Evolutionary conservation across 2,888 invertebrate species (phyloP).

Genomic region (Teleogryllus oceanicus): DNA sequence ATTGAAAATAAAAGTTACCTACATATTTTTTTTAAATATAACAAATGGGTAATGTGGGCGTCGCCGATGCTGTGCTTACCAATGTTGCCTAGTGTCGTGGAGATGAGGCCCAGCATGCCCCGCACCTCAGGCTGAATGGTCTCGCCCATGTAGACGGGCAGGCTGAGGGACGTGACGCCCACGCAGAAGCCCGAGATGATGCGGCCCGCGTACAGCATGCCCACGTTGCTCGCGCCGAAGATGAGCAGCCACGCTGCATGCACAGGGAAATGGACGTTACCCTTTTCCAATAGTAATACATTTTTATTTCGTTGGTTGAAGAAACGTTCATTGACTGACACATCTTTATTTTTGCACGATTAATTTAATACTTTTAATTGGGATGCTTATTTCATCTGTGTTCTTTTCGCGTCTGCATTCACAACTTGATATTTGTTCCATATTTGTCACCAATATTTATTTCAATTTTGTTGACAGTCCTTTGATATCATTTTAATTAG

Average conservation of each 20-base stretch:
- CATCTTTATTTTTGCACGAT: too few relatives aligned
- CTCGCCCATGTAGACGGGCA: slow-evolving; percentile 92
- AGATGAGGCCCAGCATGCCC: slow-evolving; percentile 80
- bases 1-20: too few relatives aligned
- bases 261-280: too few relatives aligned
- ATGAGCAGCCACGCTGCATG: slow-evolving; percentile 74
- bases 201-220: slow-evolving; percentile 76
- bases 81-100: slow-evolving; percentile 71
- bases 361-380: too few relatives aligned
- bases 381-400: too few relatives aligned
- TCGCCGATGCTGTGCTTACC: neutral
- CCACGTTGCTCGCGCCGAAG: slow-evolving; percentile 66
- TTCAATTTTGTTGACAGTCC: neutral
- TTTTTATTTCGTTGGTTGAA: too few relatives aligned
- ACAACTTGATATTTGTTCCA: neutral
- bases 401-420: neutral
- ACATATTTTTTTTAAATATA: too few relatives aligned
- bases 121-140: slow-evolving; percentile 87
- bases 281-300: too few relatives aligned
- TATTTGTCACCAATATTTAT: neutral
- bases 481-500: neutral
- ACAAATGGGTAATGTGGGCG: too few relatives aligned
- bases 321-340: too few relatives aligned
- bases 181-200: slow-evolving; percentile 82
- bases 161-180: slow-evolving; percentile 77